Percentiles rank a stretch among this genome's conserved stretches.
These are phyloP conservation scores for Dendrocincla tyrannina DNA, from an alignment of 2,797 vertebrate species.

Conservation along the genomic window DNA sequence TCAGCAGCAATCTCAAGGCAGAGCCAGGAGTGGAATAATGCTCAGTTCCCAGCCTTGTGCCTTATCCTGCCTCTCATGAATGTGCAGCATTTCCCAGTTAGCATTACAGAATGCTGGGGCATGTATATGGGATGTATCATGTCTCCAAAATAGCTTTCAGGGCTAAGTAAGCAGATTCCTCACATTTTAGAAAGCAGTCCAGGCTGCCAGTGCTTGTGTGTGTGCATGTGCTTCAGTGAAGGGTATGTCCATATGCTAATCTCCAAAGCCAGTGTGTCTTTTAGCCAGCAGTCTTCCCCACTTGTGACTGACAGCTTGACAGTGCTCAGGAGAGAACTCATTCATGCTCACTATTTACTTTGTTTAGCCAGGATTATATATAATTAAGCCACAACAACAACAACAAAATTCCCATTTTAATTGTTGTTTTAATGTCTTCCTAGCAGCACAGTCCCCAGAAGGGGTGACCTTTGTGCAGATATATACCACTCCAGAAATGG, in stretches of 20 bases:
- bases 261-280: neutral
- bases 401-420: neutral
- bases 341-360: constrained; percentile 4
- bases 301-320: constrained; percentile 23
- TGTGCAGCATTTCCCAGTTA: neutral
- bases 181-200: neutral
- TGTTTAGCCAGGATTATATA: constrained; percentile 18
- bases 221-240: neutral
- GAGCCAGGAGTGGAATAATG: neutral
- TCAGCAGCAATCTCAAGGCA: neutral
- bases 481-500: neutral
- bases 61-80: neutral
- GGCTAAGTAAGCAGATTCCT: constrained; percentile 38
- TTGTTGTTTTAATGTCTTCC: constrained; percentile 30
- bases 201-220: neutral
- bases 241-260: constrained; percentile 39
- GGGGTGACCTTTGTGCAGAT: constrained; percentile 10
- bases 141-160: constrained; percentile 39
- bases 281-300: constrained; percentile 37
- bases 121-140: neutral
- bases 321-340: neutral
- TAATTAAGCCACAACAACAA: neutral
- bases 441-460: neutral
- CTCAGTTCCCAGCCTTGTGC: constrained; percentile 5
- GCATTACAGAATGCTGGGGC: neutral